Evolutionary conservation across 64 coral and sea anemone species (phyloP), one percentile per base, ranked within the genome.

Genomic region (Actinia tenebrosa): DNA sequence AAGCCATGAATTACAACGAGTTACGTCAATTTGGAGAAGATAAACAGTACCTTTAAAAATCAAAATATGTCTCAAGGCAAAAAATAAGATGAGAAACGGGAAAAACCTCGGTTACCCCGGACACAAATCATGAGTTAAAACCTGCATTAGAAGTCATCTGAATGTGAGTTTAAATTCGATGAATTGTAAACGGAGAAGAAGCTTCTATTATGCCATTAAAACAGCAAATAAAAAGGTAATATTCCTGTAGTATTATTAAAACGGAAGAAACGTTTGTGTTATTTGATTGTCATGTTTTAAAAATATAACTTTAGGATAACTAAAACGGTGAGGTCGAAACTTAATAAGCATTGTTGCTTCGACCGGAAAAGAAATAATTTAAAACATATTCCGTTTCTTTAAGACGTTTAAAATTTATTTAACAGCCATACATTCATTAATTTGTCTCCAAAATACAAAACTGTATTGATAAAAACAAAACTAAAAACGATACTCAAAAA

Each of bases 391-490:
- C 22, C 14, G 27, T 81, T 81, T 37, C 45, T 50, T 1, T 52
- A 81, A 81, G 16, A 81, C 42, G 44, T 50, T 50, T 81, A 53
- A 81, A 53, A 81, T 45, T 53, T 22, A 81, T 81, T 81, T 81
- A 53, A 81, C 43, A 22, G 79, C 79, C 63, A 22, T n/a, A 23
- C n/a, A 23, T 66, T 66, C n/a, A 66, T 66, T 66, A 66, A 66
- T 81, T 81, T 81, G 43, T 22, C 44, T 81, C 46, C 79, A 81
- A 81, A 81, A 81, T 81, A 81, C 79, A 81, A 53, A 81, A 81
- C 16, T 50, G 42, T 19, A 13, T 23, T 22, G 22, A 23, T 22
- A 23, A 23, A 66, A 66, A 19, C 63, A 66, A 23, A 66, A 23
- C 17, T 58, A 58, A 16, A 58, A 58, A 2, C 10, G 56, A 58